phyloP scores from a whole-genome alignment of 2,888 invertebrate species.

The Mycalesis mineus region DNA sequence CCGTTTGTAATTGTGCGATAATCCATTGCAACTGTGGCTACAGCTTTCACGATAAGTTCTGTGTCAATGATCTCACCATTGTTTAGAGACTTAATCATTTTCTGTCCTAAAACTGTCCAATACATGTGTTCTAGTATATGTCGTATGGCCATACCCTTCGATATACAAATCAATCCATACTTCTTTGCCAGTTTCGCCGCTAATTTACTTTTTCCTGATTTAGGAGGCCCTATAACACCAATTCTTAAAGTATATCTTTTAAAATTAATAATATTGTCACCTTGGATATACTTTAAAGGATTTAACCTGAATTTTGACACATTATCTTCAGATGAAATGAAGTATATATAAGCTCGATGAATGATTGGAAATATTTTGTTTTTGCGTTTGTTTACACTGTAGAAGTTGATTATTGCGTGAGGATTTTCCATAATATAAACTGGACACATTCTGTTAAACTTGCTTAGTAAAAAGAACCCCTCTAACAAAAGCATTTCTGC shows the following conservation, averaged over 20 bases:
- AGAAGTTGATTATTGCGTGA: constrained; percentile 68
- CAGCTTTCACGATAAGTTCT: constrained; percentile 68
- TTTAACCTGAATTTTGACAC: constrained; percentile 70
- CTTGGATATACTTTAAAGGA: constrained; percentile 75
- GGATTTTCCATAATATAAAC: constrained; percentile 76
- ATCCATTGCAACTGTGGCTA: constrained; percentile 73
- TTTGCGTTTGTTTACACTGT: constrained; percentile 56
- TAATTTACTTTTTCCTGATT: constrained; percentile 79
- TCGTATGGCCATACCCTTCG: constrained; percentile 73
- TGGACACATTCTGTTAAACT: constrained; percentile 81
- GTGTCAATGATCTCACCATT: constrained; percentile 62
- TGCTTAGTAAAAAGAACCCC: constrained; percentile 81
- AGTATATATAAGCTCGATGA: constrained; percentile 80
- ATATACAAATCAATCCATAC: constrained; percentile 75
- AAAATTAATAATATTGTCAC: constrained; percentile 56
- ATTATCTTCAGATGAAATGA: constrained; percentile 67
- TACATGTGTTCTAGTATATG: constrained; percentile 65
- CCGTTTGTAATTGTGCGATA: constrained; percentile 73
- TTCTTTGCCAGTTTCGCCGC: constrained; percentile 72
- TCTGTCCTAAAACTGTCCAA: constrained; percentile 70
- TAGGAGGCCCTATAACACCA: constrained; percentile 80
- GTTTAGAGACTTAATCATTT: constrained; percentile 54
- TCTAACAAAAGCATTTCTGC: constrained; percentile 77
- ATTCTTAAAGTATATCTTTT: constrained; percentile 74
- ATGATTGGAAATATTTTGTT: constrained; percentile 74